Conservation (phyloP, 2,888 invertebrate genomes). For the Drosophila mulleri region DNA sequence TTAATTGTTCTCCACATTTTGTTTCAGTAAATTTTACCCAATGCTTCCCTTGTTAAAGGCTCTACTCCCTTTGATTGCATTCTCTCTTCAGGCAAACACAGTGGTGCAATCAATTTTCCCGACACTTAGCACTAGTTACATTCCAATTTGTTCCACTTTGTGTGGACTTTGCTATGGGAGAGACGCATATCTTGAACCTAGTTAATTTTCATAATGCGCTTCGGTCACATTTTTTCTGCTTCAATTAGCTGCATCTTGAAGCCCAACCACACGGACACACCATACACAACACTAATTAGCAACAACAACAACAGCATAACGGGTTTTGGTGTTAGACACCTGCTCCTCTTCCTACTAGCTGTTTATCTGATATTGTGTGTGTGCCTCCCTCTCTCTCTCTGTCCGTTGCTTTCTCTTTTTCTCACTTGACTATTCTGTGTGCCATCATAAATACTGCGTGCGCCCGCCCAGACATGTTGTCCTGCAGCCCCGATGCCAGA, state of each 20-base stretch:
- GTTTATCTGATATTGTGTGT: conserved; percentile 1
- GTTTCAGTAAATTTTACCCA: neutral
- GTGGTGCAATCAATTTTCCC: neutral
- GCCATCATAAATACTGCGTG: conserved; percentile 74
- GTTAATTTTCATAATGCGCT: conserved; percentile 41
- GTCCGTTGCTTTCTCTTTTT: neutral
- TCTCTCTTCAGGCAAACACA: neutral
- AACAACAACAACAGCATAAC: conserved; percentile 19
- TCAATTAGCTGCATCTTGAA: conserved; percentile 46
- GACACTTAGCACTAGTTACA: neutral
- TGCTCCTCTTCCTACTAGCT: conserved; percentile 24
- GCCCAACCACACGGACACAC: conserved; percentile 28
- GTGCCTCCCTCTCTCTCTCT: neutral
- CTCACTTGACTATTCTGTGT: conserved; percentile 13
- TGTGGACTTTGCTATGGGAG: neutral
- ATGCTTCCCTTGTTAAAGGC: neutral
- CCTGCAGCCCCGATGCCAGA: conserved; percentile 50
- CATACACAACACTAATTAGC: conserved; percentile 50
- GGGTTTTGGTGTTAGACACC: conserved; percentile 53
- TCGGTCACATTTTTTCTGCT: conserved; percentile 25
- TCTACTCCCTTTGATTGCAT: neutral
- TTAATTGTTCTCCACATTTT: no score
- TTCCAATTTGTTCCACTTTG: neutral
- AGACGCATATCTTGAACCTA: neutral
- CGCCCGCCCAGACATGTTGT: conserved; percentile 55